Conservation (phyloP, 2,113 vertebrate genomes). For the Chrysochloris asiatica region DNA sequence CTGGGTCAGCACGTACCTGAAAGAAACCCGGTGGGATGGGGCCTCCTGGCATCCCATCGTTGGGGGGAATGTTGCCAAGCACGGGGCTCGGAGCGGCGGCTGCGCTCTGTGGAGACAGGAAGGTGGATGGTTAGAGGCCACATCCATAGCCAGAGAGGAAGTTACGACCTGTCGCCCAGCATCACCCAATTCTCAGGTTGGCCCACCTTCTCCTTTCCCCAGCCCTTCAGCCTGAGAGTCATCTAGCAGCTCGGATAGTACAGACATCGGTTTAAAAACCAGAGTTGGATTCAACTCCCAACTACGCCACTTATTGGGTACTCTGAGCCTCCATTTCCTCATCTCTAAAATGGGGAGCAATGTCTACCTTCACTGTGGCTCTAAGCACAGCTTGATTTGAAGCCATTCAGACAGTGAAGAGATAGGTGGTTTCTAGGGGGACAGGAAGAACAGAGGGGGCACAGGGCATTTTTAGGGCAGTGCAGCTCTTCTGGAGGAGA, state of each 20-base stretch:
- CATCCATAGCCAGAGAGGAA: background rate
- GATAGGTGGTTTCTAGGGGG: no score
- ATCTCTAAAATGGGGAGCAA: background rate
- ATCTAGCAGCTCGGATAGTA: accelerated
- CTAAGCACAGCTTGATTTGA: accelerated
- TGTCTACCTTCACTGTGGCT: background rate
- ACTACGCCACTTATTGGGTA: background rate
- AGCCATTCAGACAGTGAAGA: background rate
- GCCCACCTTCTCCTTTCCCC: background rate
- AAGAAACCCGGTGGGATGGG: constrained; percentile 93
- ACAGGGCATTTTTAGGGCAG: background rate
- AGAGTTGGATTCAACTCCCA: no score
- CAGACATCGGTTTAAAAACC: background rate
- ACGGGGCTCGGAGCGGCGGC: constrained; percentile 93
- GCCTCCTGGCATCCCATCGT: constrained; percentile 91
- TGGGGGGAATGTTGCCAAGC: constrained; percentile 94
- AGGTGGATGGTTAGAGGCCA: background rate
- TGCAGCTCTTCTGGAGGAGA: background rate
- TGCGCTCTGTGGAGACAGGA: constrained; percentile 89
- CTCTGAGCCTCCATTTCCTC: background rate
- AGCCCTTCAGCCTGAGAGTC: background rate
- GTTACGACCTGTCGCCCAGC: background rate
- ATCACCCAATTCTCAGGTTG: no score
- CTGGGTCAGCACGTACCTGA: constrained; percentile 86
- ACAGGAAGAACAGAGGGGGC: background rate